Percentiles rank a stretch among this genome's conserved stretches.
Evolutionary conservation across 2,113 vertebrate genomes (phyloP).

Genomic region (Cynopterus brachyotis): DNA sequence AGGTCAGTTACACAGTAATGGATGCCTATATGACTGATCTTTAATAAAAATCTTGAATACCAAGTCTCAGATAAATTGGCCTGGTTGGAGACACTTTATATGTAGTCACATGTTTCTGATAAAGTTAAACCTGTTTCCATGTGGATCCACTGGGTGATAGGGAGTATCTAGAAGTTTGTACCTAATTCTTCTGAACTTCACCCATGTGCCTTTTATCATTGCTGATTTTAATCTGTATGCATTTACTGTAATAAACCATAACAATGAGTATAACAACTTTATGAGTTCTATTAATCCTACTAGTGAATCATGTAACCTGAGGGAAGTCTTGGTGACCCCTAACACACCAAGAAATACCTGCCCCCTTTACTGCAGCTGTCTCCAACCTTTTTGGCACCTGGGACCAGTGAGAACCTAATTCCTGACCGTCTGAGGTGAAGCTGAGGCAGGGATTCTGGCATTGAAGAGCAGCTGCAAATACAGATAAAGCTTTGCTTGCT

Average conservation of each 20-base stretch:
- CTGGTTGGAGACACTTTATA: neutral
- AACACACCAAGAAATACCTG: neutral
- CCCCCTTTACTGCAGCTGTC: neutral
- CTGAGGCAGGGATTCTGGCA: too few species aligned
- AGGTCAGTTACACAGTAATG: neutral
- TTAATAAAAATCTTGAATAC: neutral
- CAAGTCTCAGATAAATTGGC: neutral
- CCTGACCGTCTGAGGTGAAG: too few species aligned
- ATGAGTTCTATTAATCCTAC: neutral
- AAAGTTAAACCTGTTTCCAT: neutral
- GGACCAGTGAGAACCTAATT: too few species aligned
- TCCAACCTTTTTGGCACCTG: too few species aligned
- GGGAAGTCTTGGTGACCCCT: neutral
- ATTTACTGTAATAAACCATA: neutral
- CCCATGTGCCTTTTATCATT: neutral
- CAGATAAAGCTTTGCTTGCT: too few species aligned
- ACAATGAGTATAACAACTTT: neutral
- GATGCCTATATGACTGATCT: neutral
- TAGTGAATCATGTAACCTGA: neutral
- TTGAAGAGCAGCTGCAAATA: too few species aligned
- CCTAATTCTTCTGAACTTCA: neutral
- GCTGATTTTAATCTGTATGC: neutral
- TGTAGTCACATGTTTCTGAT: neutral
- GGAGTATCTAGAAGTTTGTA: neutral
- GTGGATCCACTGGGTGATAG: neutral